Evolutionary conservation across 2,113 vertebrate genomes (phyloP).

Genomic region (Oncorhynchus masou): DNA sequence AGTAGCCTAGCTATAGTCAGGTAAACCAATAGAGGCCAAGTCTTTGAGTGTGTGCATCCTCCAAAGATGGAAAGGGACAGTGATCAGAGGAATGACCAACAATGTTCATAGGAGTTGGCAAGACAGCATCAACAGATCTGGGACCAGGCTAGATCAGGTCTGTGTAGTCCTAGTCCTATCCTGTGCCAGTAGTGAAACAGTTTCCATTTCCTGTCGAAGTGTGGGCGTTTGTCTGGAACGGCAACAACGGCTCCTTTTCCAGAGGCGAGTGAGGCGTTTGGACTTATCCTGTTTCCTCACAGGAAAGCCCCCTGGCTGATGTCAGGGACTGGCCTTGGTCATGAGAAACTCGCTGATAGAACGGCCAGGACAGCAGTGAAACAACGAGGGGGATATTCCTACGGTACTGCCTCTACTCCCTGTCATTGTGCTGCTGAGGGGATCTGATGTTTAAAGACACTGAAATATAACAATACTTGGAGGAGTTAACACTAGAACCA

Average conservation of each 20-base stretch:
- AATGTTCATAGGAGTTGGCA: too few relatives aligned
- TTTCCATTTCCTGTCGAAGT: not conserved
- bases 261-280: constrained; percentile 29
- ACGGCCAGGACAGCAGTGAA: not conserved
- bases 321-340: constrained; percentile 38
- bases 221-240: not conserved
- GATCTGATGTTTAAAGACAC: constrained; percentile 1
- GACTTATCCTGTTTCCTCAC: constrained; percentile 60
- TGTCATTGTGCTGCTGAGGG: constrained; percentile 10
- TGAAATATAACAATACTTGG: not conserved
- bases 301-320: constrained; percentile 59
- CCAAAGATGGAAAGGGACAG: too few relatives aligned
- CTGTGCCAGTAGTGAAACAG: too few relatives aligned
- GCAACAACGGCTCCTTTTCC: not conserved
- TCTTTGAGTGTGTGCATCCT: too few relatives aligned
- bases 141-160: too few relatives aligned
- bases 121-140: too few relatives aligned
- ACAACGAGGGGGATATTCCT: constrained; percentile 50
- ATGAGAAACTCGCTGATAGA: constrained; percentile 39
- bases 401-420: constrained; percentile 5
- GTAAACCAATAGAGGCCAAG: too few relatives aligned
- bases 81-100: too few relatives aligned
- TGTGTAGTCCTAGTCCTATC: too few relatives aligned
- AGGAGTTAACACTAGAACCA: not conserved
- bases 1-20: too few relatives aligned